Percentiles rank a stretch among this genome's conserved stretches.
Evolutionary conservation across 2,113 vertebrate genomes (phyloP).

Genomic region (Neotoma lepida): DNA sequence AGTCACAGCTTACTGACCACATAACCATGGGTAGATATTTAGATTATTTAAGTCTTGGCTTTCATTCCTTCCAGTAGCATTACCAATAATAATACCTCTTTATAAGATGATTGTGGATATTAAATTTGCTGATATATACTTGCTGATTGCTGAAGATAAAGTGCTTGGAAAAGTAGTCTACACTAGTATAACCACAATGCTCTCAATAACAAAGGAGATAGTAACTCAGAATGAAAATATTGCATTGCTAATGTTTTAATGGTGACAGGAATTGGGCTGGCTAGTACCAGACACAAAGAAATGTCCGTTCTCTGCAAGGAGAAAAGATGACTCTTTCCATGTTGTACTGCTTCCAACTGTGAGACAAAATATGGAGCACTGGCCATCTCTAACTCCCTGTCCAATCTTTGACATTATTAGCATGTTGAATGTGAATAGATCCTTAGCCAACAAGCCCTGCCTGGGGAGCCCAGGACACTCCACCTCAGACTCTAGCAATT

Average conservation of each 20-base stretch:
- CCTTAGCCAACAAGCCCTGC: background rate
- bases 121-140: too few species aligned
- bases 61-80: background rate
- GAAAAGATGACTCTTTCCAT: background rate
- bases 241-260: background rate
- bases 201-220: background rate
- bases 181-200: background rate
- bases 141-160: background rate
- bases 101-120: background rate
- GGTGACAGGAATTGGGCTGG: background rate
- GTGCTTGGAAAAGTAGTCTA: background rate
- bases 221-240: background rate
- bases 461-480: background rate
- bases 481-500: background rate
- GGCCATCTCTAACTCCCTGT: background rate
- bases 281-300: background rate
- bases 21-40: background rate
- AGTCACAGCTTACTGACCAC: background rate
- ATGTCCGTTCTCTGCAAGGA: background rate
- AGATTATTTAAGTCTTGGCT: background rate
- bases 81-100: background rate
- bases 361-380: background rate
- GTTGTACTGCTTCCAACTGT: background rate
- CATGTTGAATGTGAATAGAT: background rate
- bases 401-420: background rate